These are phyloP conservation scores for Sitobion miscanthi DNA, from an alignment of 1,140 invertebrate species.

Conservation along the genomic window DNA sequence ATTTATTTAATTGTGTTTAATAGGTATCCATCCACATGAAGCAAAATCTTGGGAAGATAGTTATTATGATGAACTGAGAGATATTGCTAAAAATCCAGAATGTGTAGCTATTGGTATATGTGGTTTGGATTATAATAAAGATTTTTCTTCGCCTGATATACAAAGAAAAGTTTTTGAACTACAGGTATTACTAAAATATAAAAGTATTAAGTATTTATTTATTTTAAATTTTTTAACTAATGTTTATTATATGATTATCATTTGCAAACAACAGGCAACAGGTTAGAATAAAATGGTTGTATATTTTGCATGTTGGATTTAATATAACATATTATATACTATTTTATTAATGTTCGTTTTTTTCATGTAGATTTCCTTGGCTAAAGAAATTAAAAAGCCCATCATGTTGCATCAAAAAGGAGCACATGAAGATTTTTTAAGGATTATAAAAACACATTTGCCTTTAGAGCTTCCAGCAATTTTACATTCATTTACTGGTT, in stretches of 20 bases:
- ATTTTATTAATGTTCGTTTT: slow-evolving; percentile 5
- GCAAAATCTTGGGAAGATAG: slow-evolving; percentile 90
- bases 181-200: slow-evolving; percentile 69
- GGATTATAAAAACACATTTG: slow-evolving; percentile 64
- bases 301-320: background rate
- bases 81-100: slow-evolving; percentile 79
- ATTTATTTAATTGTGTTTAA: background rate
- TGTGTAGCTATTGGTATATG: slow-evolving; percentile 94
- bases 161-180: slow-evolving; percentile 88
- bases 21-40: slow-evolving; percentile 93
- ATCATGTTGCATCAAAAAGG: slow-evolving; percentile 90
- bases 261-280: slow-evolving; percentile 29
- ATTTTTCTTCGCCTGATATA: slow-evolving; percentile 87
- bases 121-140: slow-evolving; percentile 92
- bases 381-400: slow-evolving; percentile 86
- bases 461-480: slow-evolving; percentile 78
- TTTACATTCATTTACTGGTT: slow-evolving; percentile 95
- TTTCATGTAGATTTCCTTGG: slow-evolving; percentile 75
- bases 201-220: background rate
- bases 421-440: slow-evolving; percentile 78
- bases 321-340: background rate
- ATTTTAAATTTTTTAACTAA: background rate
- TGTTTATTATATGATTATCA: background rate
- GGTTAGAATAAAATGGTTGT: background rate
- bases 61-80: slow-evolving; percentile 72